Percentiles rank a stretch among this genome's conserved stretches.
phyloP scores from a whole-genome alignment of 2,888 invertebrate species.

The Dioctria rufipes region DNA sequence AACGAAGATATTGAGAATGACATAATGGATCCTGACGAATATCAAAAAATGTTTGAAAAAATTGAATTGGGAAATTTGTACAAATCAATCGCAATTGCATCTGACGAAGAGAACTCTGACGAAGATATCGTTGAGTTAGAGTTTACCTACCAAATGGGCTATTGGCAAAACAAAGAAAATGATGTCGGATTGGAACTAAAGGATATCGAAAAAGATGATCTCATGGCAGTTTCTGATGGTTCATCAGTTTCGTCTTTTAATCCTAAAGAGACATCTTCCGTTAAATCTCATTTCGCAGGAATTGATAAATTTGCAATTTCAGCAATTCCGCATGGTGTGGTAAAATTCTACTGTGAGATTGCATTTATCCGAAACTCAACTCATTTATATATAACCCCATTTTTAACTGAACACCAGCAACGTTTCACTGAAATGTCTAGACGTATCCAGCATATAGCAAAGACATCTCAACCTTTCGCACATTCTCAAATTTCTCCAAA shows the following conservation, averaged over 20 bases:
- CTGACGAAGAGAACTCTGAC: constrained; percentile 60
- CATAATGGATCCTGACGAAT: constrained; percentile 62
- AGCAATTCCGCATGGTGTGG: constrained; percentile 63
- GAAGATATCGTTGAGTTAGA: constrained; percentile 40
- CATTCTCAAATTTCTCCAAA: constrained; percentile 55
- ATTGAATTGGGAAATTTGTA: constrained; percentile 68
- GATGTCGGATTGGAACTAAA: neutral
- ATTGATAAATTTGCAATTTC: constrained; percentile 63
- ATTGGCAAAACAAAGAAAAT: constrained; percentile 6
- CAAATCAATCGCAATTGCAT: constrained; percentile 63
- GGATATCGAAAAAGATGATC: neutral
- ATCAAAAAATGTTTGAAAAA: constrained; percentile 62
- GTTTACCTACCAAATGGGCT: neutral
- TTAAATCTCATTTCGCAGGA: constrained; percentile 53
- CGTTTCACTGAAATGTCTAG: constrained; percentile 72
- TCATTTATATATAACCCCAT: constrained; percentile 66
- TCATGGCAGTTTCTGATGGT: neutral
- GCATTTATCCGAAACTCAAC: constrained; percentile 64
- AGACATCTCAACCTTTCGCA: constrained; percentile 60
- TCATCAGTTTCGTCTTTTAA: constrained; percentile 62
- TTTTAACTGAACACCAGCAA: constrained; percentile 68
- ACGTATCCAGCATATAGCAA: constrained; percentile 71
- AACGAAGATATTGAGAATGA: neutral
- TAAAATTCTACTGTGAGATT: constrained; percentile 65
- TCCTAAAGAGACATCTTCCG: constrained; percentile 66